Conservation (phyloP, 2,888 invertebrate genomes). For the Deroplatys truncata region DNA sequence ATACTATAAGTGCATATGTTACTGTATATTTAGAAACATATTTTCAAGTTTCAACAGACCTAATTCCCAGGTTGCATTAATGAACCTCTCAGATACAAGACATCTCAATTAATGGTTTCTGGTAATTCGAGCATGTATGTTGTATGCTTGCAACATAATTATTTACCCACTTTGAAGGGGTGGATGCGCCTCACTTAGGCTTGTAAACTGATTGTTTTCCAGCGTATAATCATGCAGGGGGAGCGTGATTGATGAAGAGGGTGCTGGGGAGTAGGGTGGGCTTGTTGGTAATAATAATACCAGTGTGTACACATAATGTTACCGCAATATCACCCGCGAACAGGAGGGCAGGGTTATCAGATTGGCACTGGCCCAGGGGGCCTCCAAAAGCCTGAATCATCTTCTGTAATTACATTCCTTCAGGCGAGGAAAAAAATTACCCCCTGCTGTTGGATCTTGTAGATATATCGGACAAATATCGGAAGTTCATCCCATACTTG, state of each 20-base stretch:
- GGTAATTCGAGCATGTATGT: background rate
- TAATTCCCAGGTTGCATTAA: background rate
- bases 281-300: background rate
- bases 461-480: background rate
- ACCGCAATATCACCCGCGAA: background rate
- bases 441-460: background rate
- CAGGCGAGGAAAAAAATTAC: background rate
- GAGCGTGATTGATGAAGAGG: slow-evolving; percentile 12
- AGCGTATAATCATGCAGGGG: background rate
- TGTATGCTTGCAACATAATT: background rate
- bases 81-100: background rate
- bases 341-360: background rate
- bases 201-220: slow-evolving; percentile 11
- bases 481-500: background rate
- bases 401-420: slow-evolving; percentile 9
- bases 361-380: background rate
- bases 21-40: no score
- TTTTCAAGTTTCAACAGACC: no score
- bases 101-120: background rate
- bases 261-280: background rate
- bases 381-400: background rate
- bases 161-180: background rate
- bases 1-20: no score
- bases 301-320: background rate
- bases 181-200: background rate